Evolutionary conservation across 53 echinoderm and acorn worm genomes (phyloP).

Genomic region (Actinopyga echinites): DNA sequence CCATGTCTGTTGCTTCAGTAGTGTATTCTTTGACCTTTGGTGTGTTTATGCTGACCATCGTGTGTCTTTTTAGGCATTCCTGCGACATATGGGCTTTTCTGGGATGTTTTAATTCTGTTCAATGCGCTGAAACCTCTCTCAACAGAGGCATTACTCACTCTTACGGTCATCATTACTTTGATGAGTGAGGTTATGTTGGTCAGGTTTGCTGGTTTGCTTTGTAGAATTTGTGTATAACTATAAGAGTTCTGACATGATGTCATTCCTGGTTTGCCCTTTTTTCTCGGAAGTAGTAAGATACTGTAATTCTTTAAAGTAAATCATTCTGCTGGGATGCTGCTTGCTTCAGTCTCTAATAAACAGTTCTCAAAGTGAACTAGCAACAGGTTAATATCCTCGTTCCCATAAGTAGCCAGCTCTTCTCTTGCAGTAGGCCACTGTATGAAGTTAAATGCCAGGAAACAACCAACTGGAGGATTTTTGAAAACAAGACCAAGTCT

Average conservation of each 20-base stretch:
- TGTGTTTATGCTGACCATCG: too few relatives aligned
- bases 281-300: background rate
- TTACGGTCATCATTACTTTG: too few relatives aligned
- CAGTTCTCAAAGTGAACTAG: background rate
- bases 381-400: conserved; percentile 4
- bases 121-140: too few relatives aligned
- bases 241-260: too few relatives aligned
- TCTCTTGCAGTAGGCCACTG: conserved; percentile 33
- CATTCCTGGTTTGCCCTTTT: background rate
- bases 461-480: background rate
- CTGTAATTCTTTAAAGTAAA: background rate
- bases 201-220: background rate
- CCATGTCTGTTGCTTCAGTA: too few relatives aligned
- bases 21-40: too few relatives aligned
- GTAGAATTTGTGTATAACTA: background rate
- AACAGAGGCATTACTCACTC: too few relatives aligned
- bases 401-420: conserved; percentile 27
- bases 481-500: background rate
- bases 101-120: too few relatives aligned
- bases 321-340: background rate
- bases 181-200: too few relatives aligned
- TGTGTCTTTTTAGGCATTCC: too few relatives aligned
- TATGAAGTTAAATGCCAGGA: conserved; percentile 21
- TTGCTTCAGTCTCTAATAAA: background rate
- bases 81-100: too few relatives aligned